Evolutionary conservation across 2,888 invertebrate species (phyloP), one percentile per base, ranked within the genome.

Genomic region (Platycheirus rosarum): DNA sequence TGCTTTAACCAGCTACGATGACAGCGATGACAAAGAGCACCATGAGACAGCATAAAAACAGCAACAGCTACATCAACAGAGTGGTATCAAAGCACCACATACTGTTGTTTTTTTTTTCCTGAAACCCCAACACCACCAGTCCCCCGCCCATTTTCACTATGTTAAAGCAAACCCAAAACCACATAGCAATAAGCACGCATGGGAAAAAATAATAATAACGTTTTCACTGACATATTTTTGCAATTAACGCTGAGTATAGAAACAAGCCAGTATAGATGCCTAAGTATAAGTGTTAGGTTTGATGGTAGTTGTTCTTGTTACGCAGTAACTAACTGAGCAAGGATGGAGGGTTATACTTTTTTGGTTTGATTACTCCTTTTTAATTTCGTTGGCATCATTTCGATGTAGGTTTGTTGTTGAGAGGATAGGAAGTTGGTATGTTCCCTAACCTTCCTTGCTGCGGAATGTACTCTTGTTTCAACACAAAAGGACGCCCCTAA

Each of bases 401-500:
- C 57, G 26, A 57, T 57, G 14, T 14, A 40, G 40, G 9, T 9
- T 8, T 53, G 2, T 32, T n/a, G 18, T 46, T 14, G 14, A 40
- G 40, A 23, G 14, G 9, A 8, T 11, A 13, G 20, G 14, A 37
- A 14, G 40, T 32, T 9, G 14, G 8, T 14, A 40, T 4, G 29
- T 32, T 7, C 8, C 6, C 8, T 7, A 23, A 23, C 23, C 2
- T 23, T 23, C 23, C 23, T 23, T 23, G 23, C 6, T 23, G 3
- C 23, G 6, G 6, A 32, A 46, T 4, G 5, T 46, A 16, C 9
- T 9, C 23, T 26, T 57, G 40, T 57, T 57, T 20, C 9, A 26
- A n/a, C 20, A 26, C 40, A 40, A 55, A 79, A 79, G 62, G 68
- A 86, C 86, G 23, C 87, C 88, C n/a, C 87, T 89, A 89, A 88